Conservation (phyloP, 2,113 vertebrate genomes). For the Nyctereutes procyonoides region DNA sequence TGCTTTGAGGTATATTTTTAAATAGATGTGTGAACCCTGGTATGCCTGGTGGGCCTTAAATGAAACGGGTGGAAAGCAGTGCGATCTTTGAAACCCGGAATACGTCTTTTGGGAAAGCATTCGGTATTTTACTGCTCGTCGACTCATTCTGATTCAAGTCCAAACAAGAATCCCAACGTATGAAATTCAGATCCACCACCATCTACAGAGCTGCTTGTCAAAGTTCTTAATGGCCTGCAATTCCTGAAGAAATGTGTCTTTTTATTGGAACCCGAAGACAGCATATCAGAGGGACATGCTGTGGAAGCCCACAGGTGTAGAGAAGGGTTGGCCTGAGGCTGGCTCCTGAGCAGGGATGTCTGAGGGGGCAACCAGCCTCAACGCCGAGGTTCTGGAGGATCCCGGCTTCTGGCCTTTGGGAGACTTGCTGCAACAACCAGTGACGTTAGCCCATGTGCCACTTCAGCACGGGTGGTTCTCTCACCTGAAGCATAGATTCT, state of each 20-base stretch:
- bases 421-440: not conserved
- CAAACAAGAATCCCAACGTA: not conserved
- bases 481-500: not conserved
- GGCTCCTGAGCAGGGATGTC: not conserved
- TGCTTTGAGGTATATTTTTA: not conserved
- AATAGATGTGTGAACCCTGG: not conserved
- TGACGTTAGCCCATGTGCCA: not conserved
- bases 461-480: not conserved
- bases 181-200: not conserved
- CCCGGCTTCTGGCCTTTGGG: not conserved
- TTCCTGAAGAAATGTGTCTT: not conserved
- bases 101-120: not conserved
- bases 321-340: fast-evolving
- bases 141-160: not conserved
- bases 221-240: not conserved
- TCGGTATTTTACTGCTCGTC: not conserved
- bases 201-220: too few relatives aligned
- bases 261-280: not conserved
- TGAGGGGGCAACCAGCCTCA: not conserved
- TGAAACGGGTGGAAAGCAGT: not conserved
- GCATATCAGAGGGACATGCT: fast-evolving
- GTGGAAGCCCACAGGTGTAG: not conserved
- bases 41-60: not conserved
- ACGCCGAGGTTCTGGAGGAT: not conserved
- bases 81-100: not conserved